phyloP scores from a whole-genome alignment of 2,888 invertebrate species.

The Drosophila anceps region DNA sequence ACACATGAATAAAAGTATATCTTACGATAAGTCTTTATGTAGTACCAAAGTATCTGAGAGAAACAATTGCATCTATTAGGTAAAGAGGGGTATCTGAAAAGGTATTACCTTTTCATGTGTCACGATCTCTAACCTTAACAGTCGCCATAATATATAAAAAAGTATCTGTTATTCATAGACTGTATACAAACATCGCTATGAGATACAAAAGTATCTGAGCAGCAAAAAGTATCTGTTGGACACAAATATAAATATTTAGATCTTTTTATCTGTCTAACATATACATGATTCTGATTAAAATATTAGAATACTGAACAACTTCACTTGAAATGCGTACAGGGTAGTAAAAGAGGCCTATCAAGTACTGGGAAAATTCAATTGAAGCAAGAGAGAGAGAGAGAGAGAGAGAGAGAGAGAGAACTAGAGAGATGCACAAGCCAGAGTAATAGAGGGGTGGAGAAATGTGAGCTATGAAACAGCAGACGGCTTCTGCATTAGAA shows the following conservation, averaged over 20 bases:
- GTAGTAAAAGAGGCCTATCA: slow-evolving; percentile 60
- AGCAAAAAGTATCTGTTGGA: background rate
- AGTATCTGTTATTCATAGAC: background rate
- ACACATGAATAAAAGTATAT: background rate
- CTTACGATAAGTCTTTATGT: background rate
- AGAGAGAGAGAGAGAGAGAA: slow-evolving; percentile 12
- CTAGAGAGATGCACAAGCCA: slow-evolving; percentile 13
- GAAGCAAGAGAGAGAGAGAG: slow-evolving; percentile 23
- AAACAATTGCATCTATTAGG: background rate
- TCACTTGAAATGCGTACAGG: background rate
- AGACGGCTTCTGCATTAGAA: slow-evolving; percentile 79
- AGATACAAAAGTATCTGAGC: background rate
- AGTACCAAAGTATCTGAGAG: background rate
- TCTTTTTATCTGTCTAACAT: background rate
- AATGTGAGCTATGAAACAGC: slow-evolving; percentile 51
- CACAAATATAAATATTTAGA: background rate
- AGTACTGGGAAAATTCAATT: slow-evolving; percentile 64
- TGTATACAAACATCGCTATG: background rate
- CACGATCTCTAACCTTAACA: background rate
- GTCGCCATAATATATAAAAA: background rate
- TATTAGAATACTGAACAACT: background rate
- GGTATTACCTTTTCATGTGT: background rate
- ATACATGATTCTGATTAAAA: background rate
- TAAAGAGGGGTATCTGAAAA: background rate
- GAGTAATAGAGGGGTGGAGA: slow-evolving; percentile 34